A percentile compares a stretch with the other conserved stretches of the same genome.
Evolutionary conservation across 2,113 vertebrate genomes (phyloP).

Genomic region (Chlamydotis undulata): DNA sequence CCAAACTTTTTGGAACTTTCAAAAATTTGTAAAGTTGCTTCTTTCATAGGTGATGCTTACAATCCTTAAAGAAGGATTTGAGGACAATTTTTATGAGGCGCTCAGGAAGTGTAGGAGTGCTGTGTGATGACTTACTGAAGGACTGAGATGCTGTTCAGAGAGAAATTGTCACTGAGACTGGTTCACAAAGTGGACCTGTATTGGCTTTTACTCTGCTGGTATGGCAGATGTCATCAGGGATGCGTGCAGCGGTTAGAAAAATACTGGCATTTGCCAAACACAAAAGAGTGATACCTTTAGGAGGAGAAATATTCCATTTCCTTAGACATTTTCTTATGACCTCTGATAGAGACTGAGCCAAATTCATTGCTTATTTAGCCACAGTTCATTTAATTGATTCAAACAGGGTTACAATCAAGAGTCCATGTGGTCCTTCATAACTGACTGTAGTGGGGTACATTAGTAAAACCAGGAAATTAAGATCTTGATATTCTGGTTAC

Average conservation of each 20-base stretch:
- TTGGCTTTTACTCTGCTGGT: background rate
- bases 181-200: background rate
- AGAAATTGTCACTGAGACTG: background rate
- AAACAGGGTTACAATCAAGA: background rate
- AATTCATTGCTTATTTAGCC: background rate
- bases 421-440: background rate
- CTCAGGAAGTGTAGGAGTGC: background rate
- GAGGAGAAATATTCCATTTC: constrained; percentile 35
- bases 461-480: constrained; percentile 19
- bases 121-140: background rate
- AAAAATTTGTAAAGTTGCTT: background rate
- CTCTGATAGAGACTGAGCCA: background rate
- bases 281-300: constrained; percentile 3
- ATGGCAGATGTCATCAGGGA: background rate
- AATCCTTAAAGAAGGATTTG: background rate
- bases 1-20: background rate
- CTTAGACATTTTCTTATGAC: constrained; percentile 48
- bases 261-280: constrained; percentile 8
- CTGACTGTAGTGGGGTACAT: background rate
- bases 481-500: background rate
- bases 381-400: constrained; percentile 15
- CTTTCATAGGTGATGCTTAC: background rate
- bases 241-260: constrained; percentile 40
- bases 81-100: background rate
- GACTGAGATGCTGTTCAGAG: background rate